Percentiles rank a stretch among this genome's conserved stretches.
Evolutionary conservation across 2,888 invertebrate species (phyloP).

Genomic region (Athrips mouffetella): DNA sequence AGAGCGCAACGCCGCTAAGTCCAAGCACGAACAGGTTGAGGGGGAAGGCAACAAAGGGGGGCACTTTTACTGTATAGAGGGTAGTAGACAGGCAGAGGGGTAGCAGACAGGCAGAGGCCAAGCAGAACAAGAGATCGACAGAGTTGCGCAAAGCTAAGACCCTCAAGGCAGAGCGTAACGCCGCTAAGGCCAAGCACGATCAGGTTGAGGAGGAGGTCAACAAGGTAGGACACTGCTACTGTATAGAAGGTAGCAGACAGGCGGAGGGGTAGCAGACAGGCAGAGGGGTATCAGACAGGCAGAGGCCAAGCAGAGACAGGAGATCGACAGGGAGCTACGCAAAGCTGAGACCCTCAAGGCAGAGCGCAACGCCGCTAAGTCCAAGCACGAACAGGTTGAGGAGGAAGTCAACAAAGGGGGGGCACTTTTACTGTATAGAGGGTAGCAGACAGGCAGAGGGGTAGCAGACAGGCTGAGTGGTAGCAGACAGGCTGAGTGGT

Average conservation of each 20-base stretch:
- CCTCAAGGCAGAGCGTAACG: conserved; percentile 10
- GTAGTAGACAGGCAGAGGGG: too few relatives aligned
- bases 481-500: conserved; percentile 28
- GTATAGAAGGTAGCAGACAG: conserved; percentile 96
- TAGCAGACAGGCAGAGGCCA: conserved; percentile 27
- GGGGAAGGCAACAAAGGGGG: conserved; percentile 86
- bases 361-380: conserved; percentile 74
- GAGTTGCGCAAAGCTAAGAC: conserved; percentile 76
- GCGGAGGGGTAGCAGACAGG: conserved; percentile 84
- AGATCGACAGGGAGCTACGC: conserved; percentile 90
- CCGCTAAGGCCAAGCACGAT: conserved; percentile 87
- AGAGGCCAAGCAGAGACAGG: conserved; percentile 49
- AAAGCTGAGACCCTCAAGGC: conserved; percentile 32
- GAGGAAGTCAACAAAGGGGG: conserved; percentile 86
- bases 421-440: neutral
- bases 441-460: too few relatives aligned
- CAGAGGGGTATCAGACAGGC: conserved; percentile 26
- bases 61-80: neutral
- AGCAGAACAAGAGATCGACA: conserved; percentile 82
- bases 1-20: conserved; percentile 74
- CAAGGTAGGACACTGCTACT: too few relatives aligned
- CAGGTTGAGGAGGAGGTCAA: conserved; percentile 91
- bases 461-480: too few relatives aligned
- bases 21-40: conserved; percentile 90
- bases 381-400: conserved; percentile 90